Evolutionary conservation across 2,797 vertebrate genomes (phyloP).

Genomic region (Coranthus polyacanthus): DNA sequence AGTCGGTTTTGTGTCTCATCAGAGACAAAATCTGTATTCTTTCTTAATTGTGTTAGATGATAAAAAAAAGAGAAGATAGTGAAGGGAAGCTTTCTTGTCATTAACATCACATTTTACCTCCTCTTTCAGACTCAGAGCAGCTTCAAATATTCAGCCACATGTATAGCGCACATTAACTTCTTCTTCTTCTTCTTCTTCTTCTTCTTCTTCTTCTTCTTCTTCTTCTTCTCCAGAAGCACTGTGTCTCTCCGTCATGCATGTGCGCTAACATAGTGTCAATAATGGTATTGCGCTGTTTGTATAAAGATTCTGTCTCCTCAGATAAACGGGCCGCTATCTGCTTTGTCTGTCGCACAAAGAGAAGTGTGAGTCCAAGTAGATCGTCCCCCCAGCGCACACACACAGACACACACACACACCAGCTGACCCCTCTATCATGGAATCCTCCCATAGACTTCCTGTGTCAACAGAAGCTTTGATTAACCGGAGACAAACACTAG

Average conservation of each 20-base stretch:
- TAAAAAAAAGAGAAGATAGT: no score
- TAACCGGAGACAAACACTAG: slow-evolving; percentile 44
- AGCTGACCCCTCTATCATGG: slow-evolving; percentile 39
- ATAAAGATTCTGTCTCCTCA: slow-evolving; percentile 71
- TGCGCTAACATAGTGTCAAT: slow-evolving; percentile 58
- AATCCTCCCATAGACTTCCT: slow-evolving; percentile 67
- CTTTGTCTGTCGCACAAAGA: slow-evolving; percentile 74
- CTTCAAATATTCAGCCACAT: no score
- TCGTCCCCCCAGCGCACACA: slow-evolving; percentile 22
- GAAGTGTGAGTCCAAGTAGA: slow-evolving; percentile 54
- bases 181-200: no score
- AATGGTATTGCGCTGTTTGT: slow-evolving; percentile 68
- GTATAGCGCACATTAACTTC: no score
- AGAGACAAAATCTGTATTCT: no score
- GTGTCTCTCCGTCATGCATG: slow-evolving; percentile 34
- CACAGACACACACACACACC: slow-evolving; percentile 26
- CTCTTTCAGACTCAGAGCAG: no score
- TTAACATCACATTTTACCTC: no score
- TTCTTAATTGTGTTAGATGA: no score
- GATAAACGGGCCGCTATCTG: slow-evolving; percentile 63
- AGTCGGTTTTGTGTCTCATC: no score
- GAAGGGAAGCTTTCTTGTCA: no score
- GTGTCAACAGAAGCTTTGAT: slow-evolving; percentile 78
- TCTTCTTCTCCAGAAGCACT: no score
- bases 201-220: no score